These are phyloP conservation scores for Dorcus hopei DNA, from an alignment of 2,888 invertebrate genomes.

Conservation along the genomic window DNA sequence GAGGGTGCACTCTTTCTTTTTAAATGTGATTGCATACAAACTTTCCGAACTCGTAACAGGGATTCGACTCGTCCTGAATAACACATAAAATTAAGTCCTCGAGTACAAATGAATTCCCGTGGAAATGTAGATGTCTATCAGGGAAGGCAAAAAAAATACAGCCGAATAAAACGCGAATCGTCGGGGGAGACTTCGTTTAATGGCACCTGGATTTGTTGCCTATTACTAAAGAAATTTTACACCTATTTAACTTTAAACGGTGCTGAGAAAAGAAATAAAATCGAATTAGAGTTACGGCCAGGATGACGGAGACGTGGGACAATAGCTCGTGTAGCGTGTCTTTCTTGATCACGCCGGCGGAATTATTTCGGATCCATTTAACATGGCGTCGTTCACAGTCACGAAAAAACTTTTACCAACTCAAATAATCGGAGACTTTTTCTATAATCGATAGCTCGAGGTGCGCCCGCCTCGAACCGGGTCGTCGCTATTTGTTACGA, in stretches of 20 bases:
- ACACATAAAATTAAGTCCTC: slow-evolving; percentile 42
- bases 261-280: slow-evolving; percentile 39
- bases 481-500: slow-evolving; percentile 17
- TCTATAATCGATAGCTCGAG: slow-evolving; percentile 32
- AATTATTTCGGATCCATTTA: slow-evolving; percentile 52
- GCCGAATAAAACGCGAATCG: slow-evolving; percentile 4
- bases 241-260: slow-evolving; percentile 51
- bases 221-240: slow-evolving; percentile 50
- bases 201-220: slow-evolving; percentile 40
- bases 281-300: slow-evolving; percentile 31
- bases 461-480: slow-evolving; percentile 17
- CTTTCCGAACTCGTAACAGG: slow-evolving; percentile 29
- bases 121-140: slow-evolving; percentile 21
- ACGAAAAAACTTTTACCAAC: slow-evolving; percentile 41
- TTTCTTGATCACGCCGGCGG: slow-evolving; percentile 44
- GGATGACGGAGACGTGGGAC: slow-evolving; percentile 27
- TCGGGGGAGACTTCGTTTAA: slow-evolving; percentile 10
- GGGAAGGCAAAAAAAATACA: slow-evolving; percentile 16
- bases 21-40: background rate
- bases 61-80: slow-evolving; percentile 37
- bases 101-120: slow-evolving; percentile 23
- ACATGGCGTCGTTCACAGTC: slow-evolving; percentile 43
- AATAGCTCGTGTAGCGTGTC: slow-evolving; percentile 43
- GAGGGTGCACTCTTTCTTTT: background rate
- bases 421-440: slow-evolving; percentile 35